Base-by-base conservation (phyloP, 2,888 invertebrate species). In the Eupelmus urozonus region DNA sequence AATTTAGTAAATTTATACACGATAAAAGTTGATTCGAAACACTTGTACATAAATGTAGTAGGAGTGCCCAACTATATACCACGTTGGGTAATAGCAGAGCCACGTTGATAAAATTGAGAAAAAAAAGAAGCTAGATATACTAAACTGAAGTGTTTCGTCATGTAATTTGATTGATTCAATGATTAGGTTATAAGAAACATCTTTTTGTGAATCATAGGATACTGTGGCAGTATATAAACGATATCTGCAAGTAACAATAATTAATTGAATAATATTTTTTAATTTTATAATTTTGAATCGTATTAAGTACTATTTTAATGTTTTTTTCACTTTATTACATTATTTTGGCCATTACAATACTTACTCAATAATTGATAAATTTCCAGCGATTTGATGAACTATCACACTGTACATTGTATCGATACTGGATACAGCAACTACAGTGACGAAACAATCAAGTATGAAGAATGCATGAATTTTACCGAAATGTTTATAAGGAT, bases 161-260 rank as follows among this genome's bases (percentile, higher is more conserved):
- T 67, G 66, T 20, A 67, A 67, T 9, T 20, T 11, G 13, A 67
- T 67, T 0, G 66, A n/a, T 53, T 67, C n/a, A 13, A 67, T 40
- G 1, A 67, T 40, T 0, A 53, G 11, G 13, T 53, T 11, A n/a
- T 67, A 67, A 13, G 34, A 29, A 29, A 49, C 18, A 29, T 51
- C 66, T 53, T 40, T 67, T 7, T 13, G 34, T 23, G 18, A 13
- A 67, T 53, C 20, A 4, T 34, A 34, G 34, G 66, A 2, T 20
- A 34, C 16, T 9, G 53, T 53, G 1, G 53, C 29, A 1, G n/a
- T 0, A 3, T 40, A 16, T 2, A 67, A 25, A 7, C 66, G 66
- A 16, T 67, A 9, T 2, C 66, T 67, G 16, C 20, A 67, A 67
- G 2, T 45, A 13, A 45, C 9, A 45, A 16, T 45, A 7, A 16